Evolutionary conservation across 2,888 invertebrate species (phyloP), one percentile per base, ranked within the genome.

Genomic region (Nomada flava): DNA sequence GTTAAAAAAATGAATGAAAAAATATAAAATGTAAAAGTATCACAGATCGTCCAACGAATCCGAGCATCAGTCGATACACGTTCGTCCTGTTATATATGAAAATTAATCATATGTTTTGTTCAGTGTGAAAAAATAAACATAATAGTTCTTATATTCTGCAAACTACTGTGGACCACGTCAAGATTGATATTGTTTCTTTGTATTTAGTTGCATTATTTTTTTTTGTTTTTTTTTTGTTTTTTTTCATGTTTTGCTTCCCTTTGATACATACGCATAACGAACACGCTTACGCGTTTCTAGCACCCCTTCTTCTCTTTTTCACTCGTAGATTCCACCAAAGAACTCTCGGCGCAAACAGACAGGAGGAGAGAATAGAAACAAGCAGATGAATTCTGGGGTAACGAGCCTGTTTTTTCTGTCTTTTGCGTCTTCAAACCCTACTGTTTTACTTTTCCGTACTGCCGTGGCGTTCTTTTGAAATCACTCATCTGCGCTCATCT

Each of bases 111-210:
- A 50, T 18, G 72, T 84, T 84, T 89, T 86, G 82, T 79, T 86
- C 84, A 82, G 85, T 85, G 85, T 91, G 90, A 89, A 89, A 91
- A 91, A 91, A 92, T 91, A 90, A 91, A 91, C 89, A 89, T 87
- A 83, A 84, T 84, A 55, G 83, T 89, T 91, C 82, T 91, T 85
- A 86, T 90, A 89, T 75, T 84, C 90, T 90, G 90, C 88, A 89
- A 90, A 92, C 92, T 92, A 92, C 91, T 90, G 90, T 92, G 91
- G 92, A 92, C 91, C 92, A 86, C 90, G 85, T 90, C 77, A 86
- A 89, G 88, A 90, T 90, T 91, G 89, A 91, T 91, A 91, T 86
- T 86, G 70, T 71, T 71, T 71, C 36, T 85, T 71, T 84, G 73
- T 59, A 85, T 84, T 86, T 87, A 82, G 85, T 82, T 86, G 83